phyloP scores from a whole-genome alignment of 2,888 invertebrate genomes.

The Drosophila gaucha region DNA sequence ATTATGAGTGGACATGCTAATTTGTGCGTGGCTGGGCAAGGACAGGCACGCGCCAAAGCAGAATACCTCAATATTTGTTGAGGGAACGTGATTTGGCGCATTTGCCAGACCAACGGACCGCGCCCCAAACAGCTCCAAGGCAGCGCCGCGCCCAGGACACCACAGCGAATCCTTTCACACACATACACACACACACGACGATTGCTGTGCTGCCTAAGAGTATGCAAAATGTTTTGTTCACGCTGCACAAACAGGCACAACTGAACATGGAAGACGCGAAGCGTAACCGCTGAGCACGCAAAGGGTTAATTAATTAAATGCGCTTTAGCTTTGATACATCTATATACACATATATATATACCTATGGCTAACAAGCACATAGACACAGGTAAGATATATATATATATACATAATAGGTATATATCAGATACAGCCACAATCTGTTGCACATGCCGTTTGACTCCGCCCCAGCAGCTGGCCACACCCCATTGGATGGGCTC shows the following conservation, averaged over 20 bases:
- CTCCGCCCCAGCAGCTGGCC: slow-evolving; percentile 47
- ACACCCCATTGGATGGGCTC: slow-evolving; percentile 35
- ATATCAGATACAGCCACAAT: slow-evolving; percentile 2
- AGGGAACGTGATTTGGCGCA: slow-evolving; percentile 79
- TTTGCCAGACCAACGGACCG: slow-evolving; percentile 59
- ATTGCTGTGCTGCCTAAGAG: slow-evolving; percentile 41
- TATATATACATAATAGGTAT: background rate
- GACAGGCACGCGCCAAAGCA: slow-evolving; percentile 69
- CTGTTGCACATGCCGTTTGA: slow-evolving; percentile 14
- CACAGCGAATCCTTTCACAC: slow-evolving; percentile 37
- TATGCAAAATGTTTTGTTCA: slow-evolving; percentile 72
- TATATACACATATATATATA: slow-evolving; percentile 12
- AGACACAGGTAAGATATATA: slow-evolving; percentile 1
- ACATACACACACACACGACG: slow-evolving; percentile 21
- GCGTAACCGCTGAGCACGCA: slow-evolving; percentile 79
- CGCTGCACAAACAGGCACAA: slow-evolving; percentile 61
- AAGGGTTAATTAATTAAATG: slow-evolving; percentile 82
- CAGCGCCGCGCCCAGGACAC: slow-evolving; percentile 41
- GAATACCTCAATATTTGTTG: slow-evolving; percentile 82
- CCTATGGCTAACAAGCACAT: background rate
- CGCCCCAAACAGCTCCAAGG: slow-evolving; percentile 43
- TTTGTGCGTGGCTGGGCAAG: slow-evolving; percentile 72
- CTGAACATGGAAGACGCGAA: slow-evolving; percentile 42
- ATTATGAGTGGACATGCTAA: slow-evolving; percentile 83
- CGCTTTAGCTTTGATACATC: slow-evolving; percentile 37